A percentile compares a stretch with the other conserved stretches of the same genome.
Evolutionary conservation across 2,113 vertebrate genomes (phyloP).

Genomic region (Pedetes capensis): DNA sequence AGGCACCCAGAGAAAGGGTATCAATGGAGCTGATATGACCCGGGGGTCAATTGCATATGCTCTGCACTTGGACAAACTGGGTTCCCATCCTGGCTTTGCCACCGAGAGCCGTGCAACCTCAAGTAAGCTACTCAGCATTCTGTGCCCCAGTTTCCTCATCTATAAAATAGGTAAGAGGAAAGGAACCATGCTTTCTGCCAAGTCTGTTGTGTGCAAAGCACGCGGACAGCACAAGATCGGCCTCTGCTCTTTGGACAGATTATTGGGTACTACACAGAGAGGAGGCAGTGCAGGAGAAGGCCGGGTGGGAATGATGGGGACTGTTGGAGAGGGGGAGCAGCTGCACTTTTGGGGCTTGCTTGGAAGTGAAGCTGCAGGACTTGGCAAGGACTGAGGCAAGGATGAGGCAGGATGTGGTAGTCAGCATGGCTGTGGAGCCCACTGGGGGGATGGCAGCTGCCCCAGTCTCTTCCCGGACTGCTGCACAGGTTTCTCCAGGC

Average conservation of each 20-base stretch:
- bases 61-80: not conserved
- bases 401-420: not conserved
- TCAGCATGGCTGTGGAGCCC: accelerated
- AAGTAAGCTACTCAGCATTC: not conserved
- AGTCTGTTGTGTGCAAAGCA: not conserved
- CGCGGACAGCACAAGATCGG: not conserved
- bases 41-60: not conserved
- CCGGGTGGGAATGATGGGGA: not conserved
- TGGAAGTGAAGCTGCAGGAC: not conserved
- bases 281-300: no score
- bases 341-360: not conserved
- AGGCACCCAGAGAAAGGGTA: no score
- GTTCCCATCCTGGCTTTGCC: not conserved
- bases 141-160: not conserved
- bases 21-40: no score
- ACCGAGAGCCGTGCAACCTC: not conserved
- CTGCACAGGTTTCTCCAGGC: not conserved
- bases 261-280: not conserved
- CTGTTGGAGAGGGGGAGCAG: not conserved
- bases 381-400: not conserved
- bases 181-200: not conserved
- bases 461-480: not conserved
- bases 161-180: not conserved
- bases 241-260: not conserved
- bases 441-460: not conserved